A percentile compares a stretch with the other conserved stretches of the same genome.
Conservation (phyloP, 2,113 vertebrate species). For the Dascyllus trimaculatus region DNA sequence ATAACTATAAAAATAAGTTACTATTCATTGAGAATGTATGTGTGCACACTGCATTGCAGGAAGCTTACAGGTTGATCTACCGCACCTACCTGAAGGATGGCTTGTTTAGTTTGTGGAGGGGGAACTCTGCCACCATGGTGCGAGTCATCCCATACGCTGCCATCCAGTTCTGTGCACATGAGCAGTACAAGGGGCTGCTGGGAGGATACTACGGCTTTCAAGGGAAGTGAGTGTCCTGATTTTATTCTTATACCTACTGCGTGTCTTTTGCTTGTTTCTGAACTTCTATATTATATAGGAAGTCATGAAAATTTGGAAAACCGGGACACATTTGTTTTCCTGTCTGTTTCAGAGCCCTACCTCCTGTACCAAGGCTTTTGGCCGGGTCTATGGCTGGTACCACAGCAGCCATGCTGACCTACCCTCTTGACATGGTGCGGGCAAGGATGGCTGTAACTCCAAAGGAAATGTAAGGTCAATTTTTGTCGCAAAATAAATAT, state of each 20-base stretch:
- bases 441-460: constrained; percentile 98
- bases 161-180: constrained; percentile 97
- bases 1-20: background rate
- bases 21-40: background rate
- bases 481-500: background rate
- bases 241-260: background rate
- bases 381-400: constrained; percentile 94
- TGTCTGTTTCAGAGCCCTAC: constrained; percentile 85
- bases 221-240: constrained; percentile 89
- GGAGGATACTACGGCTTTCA: constrained; percentile 92
- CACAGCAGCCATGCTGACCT: constrained; percentile 93
- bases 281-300: background rate
- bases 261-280: background rate
- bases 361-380: constrained; percentile 92
- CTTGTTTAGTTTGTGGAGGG: constrained; percentile 95
- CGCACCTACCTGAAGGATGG: constrained; percentile 94
- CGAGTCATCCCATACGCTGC: constrained; percentile 96
- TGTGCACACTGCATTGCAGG: constrained; percentile 80
- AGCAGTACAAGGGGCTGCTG: constrained; percentile 94
- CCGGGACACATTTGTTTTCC: background rate
- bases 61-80: constrained; percentile 95
- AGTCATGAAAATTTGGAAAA: background rate
- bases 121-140: constrained; percentile 99
- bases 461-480: constrained; percentile 94
- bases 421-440: constrained; percentile 97